These are phyloP conservation scores for Chromobotia macracanthus DNA, from an alignment of 2,797 vertebrate genomes.

Conservation along the genomic window DNA sequence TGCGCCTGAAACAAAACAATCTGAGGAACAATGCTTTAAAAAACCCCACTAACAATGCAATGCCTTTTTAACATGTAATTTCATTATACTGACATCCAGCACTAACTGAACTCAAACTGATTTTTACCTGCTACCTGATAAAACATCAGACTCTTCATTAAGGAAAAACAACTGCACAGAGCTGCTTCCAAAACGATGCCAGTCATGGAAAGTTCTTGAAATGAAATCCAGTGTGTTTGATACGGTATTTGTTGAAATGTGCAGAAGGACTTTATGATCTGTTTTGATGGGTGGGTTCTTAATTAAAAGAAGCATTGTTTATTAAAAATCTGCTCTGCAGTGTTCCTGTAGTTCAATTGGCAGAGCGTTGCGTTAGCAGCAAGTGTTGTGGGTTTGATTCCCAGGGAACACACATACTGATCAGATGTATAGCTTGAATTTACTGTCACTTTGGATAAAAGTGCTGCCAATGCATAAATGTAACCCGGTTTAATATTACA, in stretches of 20 bases:
- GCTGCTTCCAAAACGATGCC: not conserved
- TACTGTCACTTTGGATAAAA: too few species aligned
- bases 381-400: too few species aligned
- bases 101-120: not conserved
- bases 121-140: not conserved
- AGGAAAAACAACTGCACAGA: not conserved
- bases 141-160: not conserved
- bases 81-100: not conserved
- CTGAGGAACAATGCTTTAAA: not conserved
- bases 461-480: too few species aligned
- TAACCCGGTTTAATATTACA: too few species aligned
- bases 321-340: too few species aligned
- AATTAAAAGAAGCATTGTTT: too few species aligned
- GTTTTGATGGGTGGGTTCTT: too few species aligned
- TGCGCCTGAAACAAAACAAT: not conserved
- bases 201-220: not conserved
- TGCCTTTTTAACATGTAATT: constrained; percentile 5
- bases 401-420: too few species aligned
- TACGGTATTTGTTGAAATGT: too few species aligned
- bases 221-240: not conserved
- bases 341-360: too few species aligned
- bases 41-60: not conserved
- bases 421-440: too few species aligned
- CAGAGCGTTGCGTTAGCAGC: too few species aligned
- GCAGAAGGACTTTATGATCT: not conserved